Conservation (phyloP, 2,113 vertebrate genomes). For the Micronisus gabar region DNA sequence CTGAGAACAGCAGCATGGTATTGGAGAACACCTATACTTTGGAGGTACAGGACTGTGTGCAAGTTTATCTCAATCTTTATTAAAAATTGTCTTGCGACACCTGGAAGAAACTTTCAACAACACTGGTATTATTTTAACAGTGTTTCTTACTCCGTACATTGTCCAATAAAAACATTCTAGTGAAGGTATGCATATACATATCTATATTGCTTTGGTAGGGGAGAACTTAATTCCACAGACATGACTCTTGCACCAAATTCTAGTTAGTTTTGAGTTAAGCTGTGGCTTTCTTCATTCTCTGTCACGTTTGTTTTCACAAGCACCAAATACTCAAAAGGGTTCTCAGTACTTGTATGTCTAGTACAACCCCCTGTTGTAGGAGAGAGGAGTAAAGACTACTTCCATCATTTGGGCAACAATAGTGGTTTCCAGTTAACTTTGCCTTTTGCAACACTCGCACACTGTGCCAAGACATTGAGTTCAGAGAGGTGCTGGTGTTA, state of each 20-base stretch:
- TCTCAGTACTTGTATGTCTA: rapidly evolving
- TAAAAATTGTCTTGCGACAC: background rate
- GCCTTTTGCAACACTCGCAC: background rate
- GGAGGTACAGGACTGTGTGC: background rate
- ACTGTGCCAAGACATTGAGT: background rate
- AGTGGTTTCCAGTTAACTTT: background rate
- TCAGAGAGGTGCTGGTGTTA: background rate
- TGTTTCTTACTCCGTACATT: background rate
- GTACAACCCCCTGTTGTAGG: background rate
- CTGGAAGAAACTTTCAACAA: background rate
- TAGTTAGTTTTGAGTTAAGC: background rate
- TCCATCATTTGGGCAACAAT: background rate
- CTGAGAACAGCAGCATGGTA: background rate
- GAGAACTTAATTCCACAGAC: background rate
- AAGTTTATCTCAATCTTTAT: background rate
- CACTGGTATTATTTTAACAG: background rate
- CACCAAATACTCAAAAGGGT: background rate
- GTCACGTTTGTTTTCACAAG: background rate
- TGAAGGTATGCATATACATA: background rate
- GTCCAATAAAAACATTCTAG: background rate
- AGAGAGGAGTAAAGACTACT: background rate
- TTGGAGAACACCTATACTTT: background rate
- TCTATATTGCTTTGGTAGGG: rapidly evolving
- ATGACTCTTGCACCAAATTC: background rate
- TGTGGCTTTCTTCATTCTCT: background rate